Conservation (phyloP, 2,888 invertebrate species). For the Pterostichus niger region DNA sequence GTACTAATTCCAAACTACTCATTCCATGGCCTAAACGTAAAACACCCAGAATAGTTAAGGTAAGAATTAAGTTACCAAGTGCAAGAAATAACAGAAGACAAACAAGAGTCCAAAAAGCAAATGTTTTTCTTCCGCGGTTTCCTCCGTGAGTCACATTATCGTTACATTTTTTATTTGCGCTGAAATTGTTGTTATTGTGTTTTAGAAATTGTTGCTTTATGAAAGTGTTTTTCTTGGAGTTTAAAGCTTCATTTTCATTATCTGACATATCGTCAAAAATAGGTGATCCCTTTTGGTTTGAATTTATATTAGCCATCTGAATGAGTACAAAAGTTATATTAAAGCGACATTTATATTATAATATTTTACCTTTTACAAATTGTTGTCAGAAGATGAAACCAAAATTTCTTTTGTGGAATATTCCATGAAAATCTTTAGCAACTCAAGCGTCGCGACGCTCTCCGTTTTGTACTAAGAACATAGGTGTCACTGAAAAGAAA, state of each 20-base stretch:
- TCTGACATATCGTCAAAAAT: constrained; percentile 74
- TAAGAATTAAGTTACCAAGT: constrained; percentile 88
- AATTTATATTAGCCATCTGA: constrained; percentile 24
- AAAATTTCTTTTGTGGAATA: constrained; percentile 23
- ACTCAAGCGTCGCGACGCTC: constrained; percentile 50
- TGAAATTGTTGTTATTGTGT: constrained; percentile 74
- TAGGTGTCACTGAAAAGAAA: neutral
- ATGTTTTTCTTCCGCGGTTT: constrained; percentile 80
- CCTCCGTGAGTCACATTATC: constrained; percentile 74
- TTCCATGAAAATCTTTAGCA: constrained; percentile 37
- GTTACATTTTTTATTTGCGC: constrained; percentile 74
- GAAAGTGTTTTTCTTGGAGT: constrained; percentile 58
- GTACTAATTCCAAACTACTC: constrained; percentile 91
- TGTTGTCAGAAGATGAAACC: neutral
- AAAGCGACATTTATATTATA: neutral
- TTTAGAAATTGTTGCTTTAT: constrained; percentile 60
- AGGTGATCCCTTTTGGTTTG: constrained; percentile 71
- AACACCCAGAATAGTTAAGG: constrained; percentile 89
- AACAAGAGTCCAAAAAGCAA: constrained; percentile 90
- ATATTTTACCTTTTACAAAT: constrained; percentile 33
- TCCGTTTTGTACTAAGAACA: neutral
- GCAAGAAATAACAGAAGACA: constrained; percentile 85
- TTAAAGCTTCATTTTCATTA: constrained; percentile 72
- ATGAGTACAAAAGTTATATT: neutral
- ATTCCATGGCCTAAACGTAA: constrained; percentile 89